Conservation (phyloP, 2,888 invertebrate species). For the Trissolcus brochymenae region DNA sequence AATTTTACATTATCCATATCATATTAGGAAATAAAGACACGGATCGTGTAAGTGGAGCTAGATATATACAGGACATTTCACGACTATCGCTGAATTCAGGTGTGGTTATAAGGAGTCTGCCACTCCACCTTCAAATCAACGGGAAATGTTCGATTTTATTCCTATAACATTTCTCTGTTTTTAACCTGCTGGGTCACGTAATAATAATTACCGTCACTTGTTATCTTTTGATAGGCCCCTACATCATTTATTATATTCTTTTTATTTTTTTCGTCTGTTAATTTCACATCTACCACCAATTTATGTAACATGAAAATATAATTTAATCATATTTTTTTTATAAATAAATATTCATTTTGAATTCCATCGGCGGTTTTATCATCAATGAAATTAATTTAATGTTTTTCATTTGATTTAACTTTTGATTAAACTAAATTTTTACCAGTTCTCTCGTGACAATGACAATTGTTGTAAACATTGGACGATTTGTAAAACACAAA, state of each 20-base stretch:
- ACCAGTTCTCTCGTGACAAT: not conserved
- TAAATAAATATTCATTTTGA: too few species aligned
- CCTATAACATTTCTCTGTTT: constrained; percentile 28
- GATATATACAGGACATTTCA: constrained; percentile 41
- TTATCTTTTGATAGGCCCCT: constrained; percentile 41
- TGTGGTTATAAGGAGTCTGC: constrained; percentile 41
- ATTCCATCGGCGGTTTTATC: too few species aligned
- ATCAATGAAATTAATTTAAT: too few species aligned
- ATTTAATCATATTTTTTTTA: too few species aligned
- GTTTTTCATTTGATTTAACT: too few species aligned
- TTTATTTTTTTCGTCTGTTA: too few species aligned
- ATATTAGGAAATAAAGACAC: constrained; percentile 22
- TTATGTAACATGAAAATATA: too few species aligned
- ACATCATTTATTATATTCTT: constrained; percentile 23
- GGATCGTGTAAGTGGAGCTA: constrained; percentile 24
- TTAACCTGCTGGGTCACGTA: constrained; percentile 41
- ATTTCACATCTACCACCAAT: too few species aligned
- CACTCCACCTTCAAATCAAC: constrained; percentile 41
- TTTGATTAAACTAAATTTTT: not conserved
- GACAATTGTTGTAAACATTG: not conserved
- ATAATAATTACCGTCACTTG: constrained; percentile 40
- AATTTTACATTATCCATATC: constrained; percentile 18
- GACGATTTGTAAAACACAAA: not conserved
- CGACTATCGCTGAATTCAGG: constrained; percentile 45
- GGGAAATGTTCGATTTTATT: constrained; percentile 30